Base-by-base conservation (phyloP, 2,888 invertebrate species). In the Aspidiotus rigidus region DNA sequence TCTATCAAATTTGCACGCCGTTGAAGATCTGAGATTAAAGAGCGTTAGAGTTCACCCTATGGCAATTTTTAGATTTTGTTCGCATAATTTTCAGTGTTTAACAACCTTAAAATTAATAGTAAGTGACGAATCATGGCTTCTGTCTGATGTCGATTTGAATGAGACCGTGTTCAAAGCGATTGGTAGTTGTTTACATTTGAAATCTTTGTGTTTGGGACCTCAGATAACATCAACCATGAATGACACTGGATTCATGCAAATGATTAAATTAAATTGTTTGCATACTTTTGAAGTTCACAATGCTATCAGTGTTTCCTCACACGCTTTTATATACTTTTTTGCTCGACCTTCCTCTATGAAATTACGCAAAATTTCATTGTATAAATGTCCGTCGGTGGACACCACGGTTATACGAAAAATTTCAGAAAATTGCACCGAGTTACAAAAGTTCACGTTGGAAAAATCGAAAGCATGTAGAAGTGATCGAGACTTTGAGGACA, bases 371-470 rank as follows among this genome's bases (percentile, higher is more conserved):
- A 49, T 67, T 15, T 17, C 49, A 15, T 28, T 67, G 28, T 59
- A 60, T 16, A 42, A 59, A 49, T 67, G 67, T 40, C 16, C 49
- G 7, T 59, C 28, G 39, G 53, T 67, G 13, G 60, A 57, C 15
- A 67, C 17, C 39, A 40, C 49, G n/a, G 67, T 67, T 44, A 8
- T 67, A 8, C 42, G 67, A 40, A 59, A 44, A 11, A 53, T 67
- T 10, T 59, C 67, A 17, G 53, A 17, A 9, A 42, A 9, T 10
- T 67, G 67, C 49, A 13, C 13, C 5, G 13, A 53, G 7, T 60
- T 67, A 28, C 59, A 67, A 17, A 67, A 67, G 39, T 67, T 67
- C 39, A 67, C 60, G 3, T 67, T 59, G 42, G 67, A 67, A n/a
- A 57, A 67, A 40, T 59, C 59, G 0, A 67, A 60, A 28, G 59